phyloP scores from a whole-genome alignment of 2,888 invertebrate species.

The Hydroisotoma schaefferi region DNA sequence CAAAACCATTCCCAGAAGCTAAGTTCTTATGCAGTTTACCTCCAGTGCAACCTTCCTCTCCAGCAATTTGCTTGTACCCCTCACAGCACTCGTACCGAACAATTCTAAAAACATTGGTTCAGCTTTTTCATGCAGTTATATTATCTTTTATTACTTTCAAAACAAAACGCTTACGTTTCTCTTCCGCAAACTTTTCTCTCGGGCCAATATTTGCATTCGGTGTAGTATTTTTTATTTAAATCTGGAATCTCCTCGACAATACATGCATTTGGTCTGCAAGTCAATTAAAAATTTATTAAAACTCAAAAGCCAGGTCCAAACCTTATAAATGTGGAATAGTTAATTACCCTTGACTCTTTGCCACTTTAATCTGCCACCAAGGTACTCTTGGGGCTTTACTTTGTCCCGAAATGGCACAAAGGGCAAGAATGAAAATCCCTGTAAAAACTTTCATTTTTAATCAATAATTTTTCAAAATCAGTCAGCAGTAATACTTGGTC shows the following conservation, averaged over 20 bases:
- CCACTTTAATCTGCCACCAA: constrained; percentile 53
- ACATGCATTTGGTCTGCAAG: constrained; percentile 53
- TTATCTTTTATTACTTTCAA: no score
- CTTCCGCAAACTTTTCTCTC: constrained; percentile 53
- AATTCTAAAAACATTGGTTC: constrained; percentile 51
- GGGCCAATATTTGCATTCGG: constrained; percentile 54
- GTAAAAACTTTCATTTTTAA: no score
- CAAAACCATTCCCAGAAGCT: background rate
- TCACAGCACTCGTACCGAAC: constrained; percentile 57
- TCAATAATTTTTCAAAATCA: no score
- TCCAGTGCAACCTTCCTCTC: constrained; percentile 55
- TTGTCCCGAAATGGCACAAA: no score
- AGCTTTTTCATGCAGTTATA: no score
- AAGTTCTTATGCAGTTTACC: constrained; percentile 51
- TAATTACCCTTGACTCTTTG: constrained; percentile 52
- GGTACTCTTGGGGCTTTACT: constrained; percentile 49
- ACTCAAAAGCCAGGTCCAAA: background rate
- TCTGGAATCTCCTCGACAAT: constrained; percentile 54
- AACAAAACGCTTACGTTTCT: constrained; percentile 53
- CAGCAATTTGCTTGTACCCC: constrained; percentile 54
- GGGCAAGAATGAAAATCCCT: no score
- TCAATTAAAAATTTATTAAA: background rate
- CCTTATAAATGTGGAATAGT: background rate
- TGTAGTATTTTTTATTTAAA: constrained; percentile 52
- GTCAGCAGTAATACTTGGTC: no score